Conservation (phyloP, 2,888 invertebrate genomes). For the Phengaris alcon region DNA sequence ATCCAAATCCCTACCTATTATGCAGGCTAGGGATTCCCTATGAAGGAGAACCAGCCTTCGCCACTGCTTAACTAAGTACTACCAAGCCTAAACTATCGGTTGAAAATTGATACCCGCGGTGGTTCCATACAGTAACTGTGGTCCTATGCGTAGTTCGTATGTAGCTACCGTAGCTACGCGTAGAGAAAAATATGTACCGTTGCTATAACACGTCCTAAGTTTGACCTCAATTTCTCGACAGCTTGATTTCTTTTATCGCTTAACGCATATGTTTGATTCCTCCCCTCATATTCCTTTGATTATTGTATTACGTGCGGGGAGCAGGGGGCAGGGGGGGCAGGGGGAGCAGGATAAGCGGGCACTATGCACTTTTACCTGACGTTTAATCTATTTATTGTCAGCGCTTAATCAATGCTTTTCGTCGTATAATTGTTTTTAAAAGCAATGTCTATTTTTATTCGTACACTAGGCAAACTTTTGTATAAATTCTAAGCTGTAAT, state of each 20-base stretch:
- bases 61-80: no score
- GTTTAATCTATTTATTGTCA: slow-evolving; percentile 73
- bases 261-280: slow-evolving; percentile 71
- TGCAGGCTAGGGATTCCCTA: no score
- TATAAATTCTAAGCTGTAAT: no score
- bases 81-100: no score
- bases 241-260: slow-evolving; percentile 64
- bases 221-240: slow-evolving; percentile 52
- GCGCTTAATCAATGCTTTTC: slow-evolving; percentile 72
- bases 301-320: slow-evolving; percentile 71
- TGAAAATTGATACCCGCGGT: no score
- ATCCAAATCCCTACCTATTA: no score
- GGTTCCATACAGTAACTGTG: no score
- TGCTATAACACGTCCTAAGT: slow-evolving; percentile 49
- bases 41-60: no score
- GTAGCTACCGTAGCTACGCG: not conserved
- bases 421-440: slow-evolving; percentile 64
- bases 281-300: slow-evolving; percentile 75
- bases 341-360: slow-evolving; percentile 52
- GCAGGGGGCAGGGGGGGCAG: slow-evolving; percentile 63
- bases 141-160: no score
- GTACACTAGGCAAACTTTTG: not conserved
- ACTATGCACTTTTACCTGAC: slow-evolving; percentile 67
- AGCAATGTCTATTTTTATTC: slow-evolving; percentile 46
- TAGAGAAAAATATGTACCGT: not conserved